Base-by-base conservation (phyloP, 1,140 invertebrate genomes). In the Zaprionus vittiger region DNA sequence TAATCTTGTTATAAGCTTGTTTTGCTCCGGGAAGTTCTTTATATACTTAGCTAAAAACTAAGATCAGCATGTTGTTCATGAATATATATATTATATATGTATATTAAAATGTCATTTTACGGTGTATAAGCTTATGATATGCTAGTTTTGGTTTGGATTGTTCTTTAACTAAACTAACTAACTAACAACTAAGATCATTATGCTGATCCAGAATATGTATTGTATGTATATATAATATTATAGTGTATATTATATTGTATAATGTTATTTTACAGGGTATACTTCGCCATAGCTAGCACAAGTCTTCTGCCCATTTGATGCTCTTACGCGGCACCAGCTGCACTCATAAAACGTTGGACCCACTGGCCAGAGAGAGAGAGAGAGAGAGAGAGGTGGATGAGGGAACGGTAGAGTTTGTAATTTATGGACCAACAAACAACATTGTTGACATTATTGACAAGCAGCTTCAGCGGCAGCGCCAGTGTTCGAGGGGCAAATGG, bases 371-470 rank as follows among this genome's bases (percentile, higher is more conserved):
- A 15, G 63, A 28, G 15, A 61, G 55, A 9, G 20, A 38, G 34
- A 17, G 12, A 56, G 5, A 26, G 34, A 47, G 12, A 56, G 20
- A 14, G 57, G 3, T 34, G 31, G 31, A 34, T 26, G 15, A 38
- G 71, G 14, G 26, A 37, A 28, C 37, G 20, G 41, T 56, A 61
- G 38, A 70, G 83, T 55, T 80, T 41, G 81, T 90, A 87, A 87
- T 87, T 87, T 87, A 87, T 87, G 84, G 81, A 76, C 73, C 81
- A 87, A 87, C 81, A 89, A 87, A 81, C 84, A 87, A 84, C 84
- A 79, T 83, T 87, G 81, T 87, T 87, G 84, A 87, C 83, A 80
- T 87, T 87, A 85, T 85, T 85, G 83, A 87, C 83, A 87, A 87
- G 80, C 77, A 73, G 67, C 59, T 26, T 57, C 11, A 54, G 34